Conservation (phyloP, 2,113 vertebrate species). For the Gavialis gangeticus region DNA sequence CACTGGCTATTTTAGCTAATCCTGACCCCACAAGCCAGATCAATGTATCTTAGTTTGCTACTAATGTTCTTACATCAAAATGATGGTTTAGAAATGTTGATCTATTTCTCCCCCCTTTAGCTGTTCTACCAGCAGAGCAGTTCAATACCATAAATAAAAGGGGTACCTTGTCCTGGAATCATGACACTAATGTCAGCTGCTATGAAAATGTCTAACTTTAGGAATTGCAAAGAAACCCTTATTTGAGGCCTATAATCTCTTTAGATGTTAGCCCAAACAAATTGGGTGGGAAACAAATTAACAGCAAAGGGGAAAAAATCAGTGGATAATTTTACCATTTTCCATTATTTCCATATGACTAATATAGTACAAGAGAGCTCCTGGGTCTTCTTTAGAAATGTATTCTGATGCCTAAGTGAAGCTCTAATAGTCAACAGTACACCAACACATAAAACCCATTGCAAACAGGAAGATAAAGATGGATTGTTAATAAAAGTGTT, state of each 20-base stretch:
- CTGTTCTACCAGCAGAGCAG: constrained; percentile 58
- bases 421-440: constrained; percentile 53
- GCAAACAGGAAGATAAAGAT: constrained; percentile 47
- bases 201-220: constrained; percentile 67
- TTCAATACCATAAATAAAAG: constrained; percentile 74
- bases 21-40: constrained; percentile 89
- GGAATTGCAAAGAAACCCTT: neutral
- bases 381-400: constrained; percentile 26
- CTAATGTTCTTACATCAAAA: constrained; percentile 94
- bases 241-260: constrained; percentile 45
- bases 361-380: constrained; percentile 20
- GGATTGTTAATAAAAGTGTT: constrained; percentile 39
- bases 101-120: constrained; percentile 70
- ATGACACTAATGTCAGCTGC: constrained; percentile 74
- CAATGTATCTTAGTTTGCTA: constrained; percentile 93
- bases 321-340: constrained; percentile 51
- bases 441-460: constrained; percentile 39
- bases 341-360: constrained; percentile 48
- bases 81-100: constrained; percentile 86
- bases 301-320: constrained; percentile 35
- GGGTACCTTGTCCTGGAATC: constrained; percentile 66
- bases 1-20: constrained; percentile 87
- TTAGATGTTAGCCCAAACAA: neutral
- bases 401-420: constrained; percentile 47
- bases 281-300: constrained; percentile 66